phyloP scores from a whole-genome alignment of 2,888 invertebrate species.

The Scaptomyza tumidula region DNA sequence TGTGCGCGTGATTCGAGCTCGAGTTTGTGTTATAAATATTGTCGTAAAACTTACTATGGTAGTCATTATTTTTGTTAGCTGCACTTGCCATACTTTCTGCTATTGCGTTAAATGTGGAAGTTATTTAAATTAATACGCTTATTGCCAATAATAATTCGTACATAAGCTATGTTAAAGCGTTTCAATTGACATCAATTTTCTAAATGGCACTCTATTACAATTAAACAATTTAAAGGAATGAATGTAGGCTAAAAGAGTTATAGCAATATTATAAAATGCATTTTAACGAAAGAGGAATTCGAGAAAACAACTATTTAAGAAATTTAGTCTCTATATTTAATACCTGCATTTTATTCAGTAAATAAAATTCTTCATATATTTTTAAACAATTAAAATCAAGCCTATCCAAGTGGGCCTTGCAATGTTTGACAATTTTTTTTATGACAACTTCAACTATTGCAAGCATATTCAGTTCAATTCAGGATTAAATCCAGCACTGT shows the following conservation, averaged over 20 bases:
- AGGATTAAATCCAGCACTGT: slow-evolving; percentile 47
- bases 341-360: no score
- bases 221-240: no score
- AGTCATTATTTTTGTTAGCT: slow-evolving; percentile 30
- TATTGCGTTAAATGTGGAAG: slow-evolving; percentile 22
- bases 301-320: no score
- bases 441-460: not conserved
- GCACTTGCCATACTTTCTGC: slow-evolving; percentile 18
- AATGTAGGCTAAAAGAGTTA: no score
- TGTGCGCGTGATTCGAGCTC: not conserved
- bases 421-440: not conserved
- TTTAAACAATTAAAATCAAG: not conserved
- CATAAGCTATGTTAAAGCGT: not conserved
- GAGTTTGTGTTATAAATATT: slow-evolving; percentile 46
- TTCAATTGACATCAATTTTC: no score
- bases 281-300: no score
- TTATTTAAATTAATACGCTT: slow-evolving; percentile 23
- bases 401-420: not conserved
- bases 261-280: no score
- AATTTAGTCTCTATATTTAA: no score
- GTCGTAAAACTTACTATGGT: slow-evolving; percentile 42
- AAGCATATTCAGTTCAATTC: not conserved
- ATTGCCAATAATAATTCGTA: slow-evolving; percentile 1
- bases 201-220: no score
- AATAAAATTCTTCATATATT: no score